Percentiles rank a stretch among this genome's conserved stretches.
These are phyloP conservation scores for Heterohyrax brucei DNA, from an alignment of 2,797 vertebrate species.

Conservation along the genomic window DNA sequence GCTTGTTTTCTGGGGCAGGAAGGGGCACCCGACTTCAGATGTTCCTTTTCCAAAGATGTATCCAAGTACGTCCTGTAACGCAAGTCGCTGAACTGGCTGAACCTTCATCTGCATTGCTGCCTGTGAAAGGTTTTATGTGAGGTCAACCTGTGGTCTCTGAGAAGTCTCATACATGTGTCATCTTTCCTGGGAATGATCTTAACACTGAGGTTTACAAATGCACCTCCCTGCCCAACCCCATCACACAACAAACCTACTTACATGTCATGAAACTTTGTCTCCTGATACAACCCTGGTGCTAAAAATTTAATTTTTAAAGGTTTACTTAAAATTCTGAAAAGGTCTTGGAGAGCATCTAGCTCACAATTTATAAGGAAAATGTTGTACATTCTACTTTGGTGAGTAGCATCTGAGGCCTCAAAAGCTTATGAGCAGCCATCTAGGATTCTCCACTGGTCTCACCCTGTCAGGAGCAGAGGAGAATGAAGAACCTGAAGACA, in stretches of 20 bases:
- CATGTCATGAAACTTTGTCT: slow-evolving; percentile 20
- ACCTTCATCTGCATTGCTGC: not conserved
- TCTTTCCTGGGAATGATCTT: slow-evolving; percentile 21
- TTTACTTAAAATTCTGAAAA: slow-evolving; percentile 66
- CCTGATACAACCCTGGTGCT: slow-evolving; percentile 42
- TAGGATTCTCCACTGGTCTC: too few species aligned
- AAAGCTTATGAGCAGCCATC: too few species aligned
- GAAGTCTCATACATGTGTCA: not conserved
- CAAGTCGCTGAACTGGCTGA: not conserved
- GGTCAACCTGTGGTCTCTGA: slow-evolving; percentile 11
- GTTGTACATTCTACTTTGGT: too few species aligned
- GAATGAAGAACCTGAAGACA: too few species aligned
- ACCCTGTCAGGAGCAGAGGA: too few species aligned
- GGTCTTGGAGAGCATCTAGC: too few species aligned
- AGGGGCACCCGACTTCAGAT: too few species aligned
- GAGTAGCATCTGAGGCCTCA: too few species aligned
- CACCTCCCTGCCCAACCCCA: not conserved
- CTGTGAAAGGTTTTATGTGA: not conserved
- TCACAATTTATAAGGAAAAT: too few species aligned
- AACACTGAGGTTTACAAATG: slow-evolving; percentile 6
- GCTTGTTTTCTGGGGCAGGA: not conserved
- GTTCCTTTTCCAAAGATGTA: not conserved
- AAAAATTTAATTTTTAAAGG: slow-evolving; percentile 58
- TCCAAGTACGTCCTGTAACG: not conserved
- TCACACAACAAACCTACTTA: slow-evolving; percentile 2